Base-by-base conservation (phyloP, 2,113 vertebrate genomes). In the Lanius ludovicianus region DNA sequence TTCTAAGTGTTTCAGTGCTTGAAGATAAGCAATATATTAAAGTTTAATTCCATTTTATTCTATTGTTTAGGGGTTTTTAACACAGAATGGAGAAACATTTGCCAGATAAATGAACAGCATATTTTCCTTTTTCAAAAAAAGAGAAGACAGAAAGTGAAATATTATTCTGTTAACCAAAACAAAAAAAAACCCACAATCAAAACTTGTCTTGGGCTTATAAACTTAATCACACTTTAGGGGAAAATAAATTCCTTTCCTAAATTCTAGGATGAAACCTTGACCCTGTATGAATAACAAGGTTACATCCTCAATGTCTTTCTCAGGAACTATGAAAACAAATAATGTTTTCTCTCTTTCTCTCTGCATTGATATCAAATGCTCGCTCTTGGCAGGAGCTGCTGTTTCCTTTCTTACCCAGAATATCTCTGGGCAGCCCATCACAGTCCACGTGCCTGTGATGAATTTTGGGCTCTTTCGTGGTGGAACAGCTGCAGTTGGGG, bases 31-130 rank as follows among this genome's bases (percentile, higher is more conserved):
- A 95, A 93, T 97, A 95, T 97, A 97, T 97, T 97, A 94, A 97
- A 94, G 82, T 96, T 96, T 97, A 96, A 98, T 98, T 97, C 96
- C 63, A 96, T 95, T 96, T 97, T 91, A 83, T 97, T 95, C 90
- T 93, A 68, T 96, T 97, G 92, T 97, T 98, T 97, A 95, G 42
- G 37, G 21, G 0, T 16, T 60, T 96, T 93, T 76, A 94, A 70
- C 84, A 81, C 86, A 76, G 94, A 83, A 90, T 7, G 57, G 76
- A 87, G 97, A 97, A 98, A 97, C 84, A 97, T 97, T 97, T 97
- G 96, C 84, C 59, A 79, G 52, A 84, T 52, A 96, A 93, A 91
- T 42, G 95, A 94, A 77, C 80, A 89, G 93, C 84, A 90, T 47
- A 30, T 96, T 95, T 94, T 93, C 76, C 42, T 87, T 85, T 78